A percentile compares a stretch with the other conserved stretches of the same genome.
phyloP scores from a whole-genome alignment of 2,113 vertebrate genomes.

The Tragelaphus imberbis region DNA sequence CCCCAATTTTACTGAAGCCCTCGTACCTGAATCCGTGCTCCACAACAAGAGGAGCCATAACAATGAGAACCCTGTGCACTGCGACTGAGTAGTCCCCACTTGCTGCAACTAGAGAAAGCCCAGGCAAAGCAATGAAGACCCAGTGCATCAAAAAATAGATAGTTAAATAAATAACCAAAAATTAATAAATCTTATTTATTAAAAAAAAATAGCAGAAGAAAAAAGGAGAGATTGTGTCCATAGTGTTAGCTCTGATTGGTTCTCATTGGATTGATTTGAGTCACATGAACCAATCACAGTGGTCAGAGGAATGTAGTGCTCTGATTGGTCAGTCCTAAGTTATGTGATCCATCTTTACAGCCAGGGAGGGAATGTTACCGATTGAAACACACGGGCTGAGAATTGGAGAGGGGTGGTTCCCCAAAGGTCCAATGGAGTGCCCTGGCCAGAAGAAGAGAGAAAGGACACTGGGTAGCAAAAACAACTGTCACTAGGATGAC shows the following conservation, averaged over 20 bases:
- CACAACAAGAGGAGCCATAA: background rate
- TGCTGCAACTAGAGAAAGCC: background rate
- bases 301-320: background rate
- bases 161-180: background rate
- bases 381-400: background rate
- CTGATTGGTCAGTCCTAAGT: background rate
- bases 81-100: background rate
- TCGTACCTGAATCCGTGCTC: background rate
- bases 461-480: background rate
- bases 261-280: background rate
- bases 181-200: background rate
- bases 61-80: background rate
- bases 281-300: background rate
- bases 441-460: background rate
- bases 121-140: background rate
- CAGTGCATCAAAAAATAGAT: background rate
- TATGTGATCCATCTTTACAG: background rate
- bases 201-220: background rate
- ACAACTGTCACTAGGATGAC: background rate
- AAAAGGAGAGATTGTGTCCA: background rate
- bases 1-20: background rate
- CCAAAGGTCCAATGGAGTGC: background rate
- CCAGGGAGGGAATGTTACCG: background rate
- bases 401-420: background rate
- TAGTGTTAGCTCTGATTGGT: background rate